Evolutionary conservation across 2,888 invertebrate species (phyloP), one percentile per base, ranked within the genome.

Genomic region (Volucella inanis): DNA sequence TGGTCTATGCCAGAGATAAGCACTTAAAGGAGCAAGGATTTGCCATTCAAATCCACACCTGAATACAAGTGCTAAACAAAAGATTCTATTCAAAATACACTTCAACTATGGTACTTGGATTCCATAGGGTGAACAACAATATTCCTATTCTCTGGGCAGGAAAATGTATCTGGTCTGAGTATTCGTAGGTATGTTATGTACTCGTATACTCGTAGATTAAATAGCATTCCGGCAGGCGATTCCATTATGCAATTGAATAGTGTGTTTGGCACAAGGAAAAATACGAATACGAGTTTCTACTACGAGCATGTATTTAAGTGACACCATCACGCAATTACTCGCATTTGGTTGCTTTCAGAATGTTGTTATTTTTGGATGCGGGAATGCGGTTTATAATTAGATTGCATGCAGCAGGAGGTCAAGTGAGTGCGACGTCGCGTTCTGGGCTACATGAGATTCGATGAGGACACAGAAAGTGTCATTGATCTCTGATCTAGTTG

Each of bases 401-500:
- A 39, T n/a, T 47, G 52, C 45, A 45, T 54, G 38, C 77, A 64
- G 45, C 72, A 65, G 61, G 78, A 71, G 62, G 64, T 71, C 38
- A 55, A 55, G 15, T 70, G 68, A 47, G 45, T 77, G 47, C 68
- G 50, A 18, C 64, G 18, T 31, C 62, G 54, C 61, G 52, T 52
- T 64, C 8, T 47, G 4, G 6, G 49, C 31, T 49, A 14, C 45
- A 59, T 50, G 47, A n/a, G 54, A 47, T 55, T 68, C 39, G 61
- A 15, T 68, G 55, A 14, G 45, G 15, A 49, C 39, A 45, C 68
- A 55, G 52, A 41, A 61, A 49, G 22, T 45, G 77, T 77, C 77
- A 62, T 70, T 77, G 77, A 77, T 70, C 77, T 14, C 68, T 70
- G 68, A 39, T 77, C 54, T 45, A 77, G 39, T 54, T 70, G 54